Conservation (phyloP, 2,113 vertebrate genomes). For the Hippocampus comes region DNA sequence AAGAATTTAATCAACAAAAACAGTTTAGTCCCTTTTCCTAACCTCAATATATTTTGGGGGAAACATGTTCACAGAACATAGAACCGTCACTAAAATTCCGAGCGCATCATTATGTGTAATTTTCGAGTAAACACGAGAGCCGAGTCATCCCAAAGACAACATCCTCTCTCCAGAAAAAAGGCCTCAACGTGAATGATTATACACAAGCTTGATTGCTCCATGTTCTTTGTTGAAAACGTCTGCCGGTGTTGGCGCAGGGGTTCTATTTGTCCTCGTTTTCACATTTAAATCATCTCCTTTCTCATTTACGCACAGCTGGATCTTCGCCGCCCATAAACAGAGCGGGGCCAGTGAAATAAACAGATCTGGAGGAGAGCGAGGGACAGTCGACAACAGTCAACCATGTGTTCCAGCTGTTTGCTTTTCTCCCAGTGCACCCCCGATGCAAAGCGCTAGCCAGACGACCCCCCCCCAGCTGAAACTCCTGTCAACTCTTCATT, state of each 20-base stretch:
- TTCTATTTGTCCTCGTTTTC: constrained; percentile 26
- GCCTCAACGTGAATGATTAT: neutral
- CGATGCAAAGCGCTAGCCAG: constrained; percentile 24
- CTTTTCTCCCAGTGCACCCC: neutral
- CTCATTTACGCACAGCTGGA: constrained; percentile 23
- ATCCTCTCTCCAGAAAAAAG: neutral
- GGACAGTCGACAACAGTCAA: constrained; percentile 31
- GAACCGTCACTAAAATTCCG: neutral
- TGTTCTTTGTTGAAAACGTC: neutral
- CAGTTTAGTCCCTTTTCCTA: neutral
- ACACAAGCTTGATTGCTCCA: constrained; percentile 1
- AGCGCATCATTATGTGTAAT: neutral
- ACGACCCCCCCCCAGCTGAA: constrained; percentile 37
- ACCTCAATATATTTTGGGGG: neutral
- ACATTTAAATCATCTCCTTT: constrained; percentile 34
- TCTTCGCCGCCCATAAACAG: constrained; percentile 9
- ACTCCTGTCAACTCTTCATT: constrained; percentile 46
- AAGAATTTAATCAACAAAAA: neutral
- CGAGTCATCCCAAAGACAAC: neutral
- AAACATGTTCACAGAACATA: neutral
- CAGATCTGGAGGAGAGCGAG: constrained; percentile 21
- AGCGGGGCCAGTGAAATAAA: constrained; percentile 43
- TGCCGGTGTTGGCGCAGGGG: neutral
- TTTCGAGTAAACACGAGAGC: neutral
- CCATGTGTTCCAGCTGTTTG: constrained; percentile 59